Evolutionary conservation across 2,113 vertebrate species (phyloP), one percentile per base, ranked within the genome.

Genomic region (Seriola aureovittata): DNA sequence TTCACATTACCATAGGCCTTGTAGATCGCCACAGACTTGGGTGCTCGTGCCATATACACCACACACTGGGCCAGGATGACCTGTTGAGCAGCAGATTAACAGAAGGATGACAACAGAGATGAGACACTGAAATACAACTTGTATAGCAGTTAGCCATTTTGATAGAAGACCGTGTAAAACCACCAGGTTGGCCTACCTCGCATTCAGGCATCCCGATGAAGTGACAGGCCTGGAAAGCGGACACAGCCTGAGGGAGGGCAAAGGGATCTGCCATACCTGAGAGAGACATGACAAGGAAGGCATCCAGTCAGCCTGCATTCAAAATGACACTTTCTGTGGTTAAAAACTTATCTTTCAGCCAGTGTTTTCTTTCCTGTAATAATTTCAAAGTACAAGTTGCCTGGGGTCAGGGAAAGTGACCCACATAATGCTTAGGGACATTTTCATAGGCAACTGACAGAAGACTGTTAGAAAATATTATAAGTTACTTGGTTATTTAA

Each of bases 141-240:
- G 8, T 21, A 38, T 14, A 12, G 36, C 11, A 57, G 21, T 42
- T 17, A 10, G 23, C 46, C 19, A 44, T 65, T 17, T n/a, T 36
- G 25, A 19, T 10, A 2, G 9, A 38, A 46, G 46, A 52, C 10
- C 11, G 42, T 4, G 21, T 23, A 54, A 68, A 38, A 0, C 5
- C 29, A 42, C 60, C 8, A 50, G 65, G 73, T 91, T 4, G n/a
- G 19, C 84, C 6, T 95, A 99, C 98, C 96, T 99, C 97, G 85
- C 98, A 99, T 86, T 99, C 98, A 0, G 98, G 98, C 98, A 99
- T 99, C 85, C 98, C 98, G 62, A 99, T 98, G 64, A 99, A 97
- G 91, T 99, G 98, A 87, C 97, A 99, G 83, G 97, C 97, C 90
- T 99, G 98, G 91, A 97, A 99, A 81, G 97, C 93, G 52, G 98